Conservation (phyloP, 1,140 invertebrate genomes). For the Lordiphosa stackelbergi region DNA sequence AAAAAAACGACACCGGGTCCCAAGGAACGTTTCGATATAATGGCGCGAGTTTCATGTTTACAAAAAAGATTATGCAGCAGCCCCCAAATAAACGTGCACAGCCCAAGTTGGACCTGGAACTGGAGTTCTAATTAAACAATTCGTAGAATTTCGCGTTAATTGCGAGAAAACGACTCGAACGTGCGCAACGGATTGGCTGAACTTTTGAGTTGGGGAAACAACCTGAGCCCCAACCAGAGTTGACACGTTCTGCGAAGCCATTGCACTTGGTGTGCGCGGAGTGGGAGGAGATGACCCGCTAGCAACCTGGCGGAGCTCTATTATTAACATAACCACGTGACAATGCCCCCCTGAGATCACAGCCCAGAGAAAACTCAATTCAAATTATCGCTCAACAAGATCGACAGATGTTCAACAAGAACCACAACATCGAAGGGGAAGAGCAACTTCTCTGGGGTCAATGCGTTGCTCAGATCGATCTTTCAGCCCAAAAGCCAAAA, state of each 20-base stretch:
- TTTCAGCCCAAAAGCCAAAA: conserved; percentile 16
- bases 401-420: conserved; percentile 71
- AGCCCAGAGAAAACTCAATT: conserved; percentile 66
- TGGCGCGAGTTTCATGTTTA: conserved; percentile 77
- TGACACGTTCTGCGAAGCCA: conserved; percentile 50
- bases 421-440: conserved; percentile 33
- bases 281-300: conserved; percentile 21
- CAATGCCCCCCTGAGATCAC: conserved; percentile 17
- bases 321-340: conserved; percentile 49
- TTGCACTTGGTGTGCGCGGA: conserved; percentile 48
- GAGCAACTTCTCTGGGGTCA: conserved; percentile 40
- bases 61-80: conserved; percentile 73
- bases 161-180: conserved; percentile 74
- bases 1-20: conserved; percentile 27
- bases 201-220: neutral
- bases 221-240: conserved; percentile 12
- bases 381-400: conserved; percentile 73
- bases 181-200: conserved; percentile 51
- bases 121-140: conserved; percentile 77
- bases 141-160: conserved; percentile 77
- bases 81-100: conserved; percentile 48
- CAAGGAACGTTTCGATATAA: conserved; percentile 59
- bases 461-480: conserved; percentile 68
- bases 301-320: conserved; percentile 28
- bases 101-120: conserved; percentile 18